These are phyloP conservation scores for Lipophrys pholis DNA, from an alignment of 2,113 vertebrate genomes.

Conservation along the genomic window DNA sequence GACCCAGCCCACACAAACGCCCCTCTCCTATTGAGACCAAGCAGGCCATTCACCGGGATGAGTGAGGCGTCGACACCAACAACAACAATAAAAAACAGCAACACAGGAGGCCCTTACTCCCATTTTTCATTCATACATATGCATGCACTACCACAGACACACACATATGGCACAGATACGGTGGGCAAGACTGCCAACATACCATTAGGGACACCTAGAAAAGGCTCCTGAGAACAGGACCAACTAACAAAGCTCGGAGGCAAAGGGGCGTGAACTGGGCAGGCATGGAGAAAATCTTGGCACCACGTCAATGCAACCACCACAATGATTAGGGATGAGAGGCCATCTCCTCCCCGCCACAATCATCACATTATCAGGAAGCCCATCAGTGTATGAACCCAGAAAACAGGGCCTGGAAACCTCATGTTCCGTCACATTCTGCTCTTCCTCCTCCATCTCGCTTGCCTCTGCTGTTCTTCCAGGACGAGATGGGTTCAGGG, in stretches of 20 bases:
- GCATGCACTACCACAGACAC: conserved; percentile 66
- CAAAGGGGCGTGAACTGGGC: conserved; percentile 68
- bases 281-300: conserved; percentile 72
- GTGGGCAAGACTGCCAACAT: conserved; percentile 68
- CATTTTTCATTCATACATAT: conserved; percentile 73
- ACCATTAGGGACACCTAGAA: conserved; percentile 75
- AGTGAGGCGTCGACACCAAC: conserved; percentile 81
- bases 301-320: conserved; percentile 72
- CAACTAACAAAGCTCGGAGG: conserved; percentile 70
- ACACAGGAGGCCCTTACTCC: conserved; percentile 73
- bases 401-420: conserved; percentile 68
- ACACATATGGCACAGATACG: conserved; percentile 70
- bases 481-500: conserved; percentile 47
- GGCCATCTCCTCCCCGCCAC: conserved; percentile 71
- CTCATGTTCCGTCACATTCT: conserved; percentile 56
- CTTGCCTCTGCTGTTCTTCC: conserved; percentile 40
- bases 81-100: conserved; percentile 79
- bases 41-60: conserved; percentile 79
- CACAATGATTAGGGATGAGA: conserved; percentile 72
- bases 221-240: conserved; percentile 81
- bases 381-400: conserved; percentile 66
- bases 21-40: conserved; percentile 74
- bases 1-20: conserved; percentile 76
- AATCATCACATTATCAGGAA: conserved; percentile 73
- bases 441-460: conserved; percentile 26